Conservation (phyloP, 1,140 invertebrate genomes). For the Acromyrmex echinatior region DNA sequence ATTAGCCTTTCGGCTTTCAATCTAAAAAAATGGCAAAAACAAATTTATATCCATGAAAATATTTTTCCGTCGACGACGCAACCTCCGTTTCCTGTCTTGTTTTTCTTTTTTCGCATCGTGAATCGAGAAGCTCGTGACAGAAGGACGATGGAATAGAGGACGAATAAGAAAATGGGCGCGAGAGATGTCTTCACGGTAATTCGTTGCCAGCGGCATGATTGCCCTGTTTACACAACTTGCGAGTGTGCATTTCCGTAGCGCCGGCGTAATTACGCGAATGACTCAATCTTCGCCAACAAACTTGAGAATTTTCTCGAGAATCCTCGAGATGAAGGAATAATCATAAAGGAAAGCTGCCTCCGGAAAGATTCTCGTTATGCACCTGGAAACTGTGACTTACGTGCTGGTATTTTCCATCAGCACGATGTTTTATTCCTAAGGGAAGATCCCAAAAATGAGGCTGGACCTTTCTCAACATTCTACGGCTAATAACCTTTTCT, state of each 20-base stretch:
- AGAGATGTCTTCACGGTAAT: constrained; percentile 46
- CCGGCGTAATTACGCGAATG: constrained; percentile 63
- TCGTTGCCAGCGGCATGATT: constrained; percentile 31
- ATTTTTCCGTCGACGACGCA: constrained; percentile 49
- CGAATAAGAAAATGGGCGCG: background rate
- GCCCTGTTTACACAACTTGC: constrained; percentile 54
- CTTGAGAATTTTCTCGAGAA: constrained; percentile 59
- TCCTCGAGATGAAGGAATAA: constrained; percentile 55
- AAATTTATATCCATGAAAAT: constrained; percentile 74
- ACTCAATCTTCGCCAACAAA: constrained; percentile 53
- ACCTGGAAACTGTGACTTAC: constrained; percentile 5
- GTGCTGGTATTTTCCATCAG: constrained; percentile 21
- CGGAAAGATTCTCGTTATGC: constrained; percentile 37
- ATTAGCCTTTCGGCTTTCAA: constrained; percentile 39
- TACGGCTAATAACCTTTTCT: background rate
- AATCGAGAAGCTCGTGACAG: constrained; percentile 17
- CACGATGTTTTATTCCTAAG: background rate
- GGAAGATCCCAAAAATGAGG: background rate
- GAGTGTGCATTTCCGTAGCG: constrained; percentile 52
- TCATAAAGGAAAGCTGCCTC: constrained; percentile 47
- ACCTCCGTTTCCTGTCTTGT: background rate
- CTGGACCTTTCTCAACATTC: background rate
- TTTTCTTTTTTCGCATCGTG: background rate
- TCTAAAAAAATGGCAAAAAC: constrained; percentile 68
- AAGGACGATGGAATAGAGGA: background rate